Percentiles rank a stretch among this genome's conserved stretches.
phyloP scores from a whole-genome alignment of 35 echinoderm and acorn worm genomes.

The Diadema setosum region DNA sequence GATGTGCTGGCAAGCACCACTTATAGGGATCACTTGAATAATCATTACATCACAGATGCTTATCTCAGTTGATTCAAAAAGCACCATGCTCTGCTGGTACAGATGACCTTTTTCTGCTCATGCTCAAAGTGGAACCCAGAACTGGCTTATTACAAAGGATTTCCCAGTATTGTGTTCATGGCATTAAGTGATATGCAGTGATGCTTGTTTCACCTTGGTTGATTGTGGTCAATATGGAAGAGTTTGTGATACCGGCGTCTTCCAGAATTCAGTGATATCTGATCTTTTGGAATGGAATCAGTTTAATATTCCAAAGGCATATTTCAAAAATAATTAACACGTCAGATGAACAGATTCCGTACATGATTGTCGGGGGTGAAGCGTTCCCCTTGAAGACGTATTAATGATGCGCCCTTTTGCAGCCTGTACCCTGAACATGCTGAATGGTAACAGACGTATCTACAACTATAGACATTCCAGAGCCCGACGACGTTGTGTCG shows the following conservation, averaged over 20 bases:
- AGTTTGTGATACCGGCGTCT: conserved; percentile 42
- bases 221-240: conserved; percentile 36
- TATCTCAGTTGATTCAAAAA: too few species aligned
- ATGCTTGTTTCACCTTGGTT: conserved; percentile 35
- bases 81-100: too few species aligned
- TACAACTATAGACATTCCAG: conserved; percentile 71
- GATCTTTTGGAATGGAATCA: conserved; percentile 33
- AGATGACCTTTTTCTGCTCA: too few species aligned
- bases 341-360: conserved; percentile 52
- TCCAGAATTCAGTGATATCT: conserved; percentile 33
- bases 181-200: conserved; percentile 50
- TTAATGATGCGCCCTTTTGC: conserved; percentile 66
- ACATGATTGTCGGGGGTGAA: conserved; percentile 43
- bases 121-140: too few species aligned
- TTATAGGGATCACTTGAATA: too few species aligned
- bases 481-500: conserved; percentile 38
- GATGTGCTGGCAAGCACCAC: too few species aligned
- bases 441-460: conserved; percentile 35
- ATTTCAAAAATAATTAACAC: conserved; percentile 34
- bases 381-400: conserved; percentile 36
- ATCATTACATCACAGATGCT: too few species aligned
- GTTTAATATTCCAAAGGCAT: conserved; percentile 8
- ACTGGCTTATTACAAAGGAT: conserved; percentile 58
- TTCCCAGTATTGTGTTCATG: conserved; percentile 53
- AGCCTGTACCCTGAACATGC: neutral